Evolutionary conservation across 2,888 invertebrate genomes (phyloP).

Genomic region (Leucoma salicis): DNA sequence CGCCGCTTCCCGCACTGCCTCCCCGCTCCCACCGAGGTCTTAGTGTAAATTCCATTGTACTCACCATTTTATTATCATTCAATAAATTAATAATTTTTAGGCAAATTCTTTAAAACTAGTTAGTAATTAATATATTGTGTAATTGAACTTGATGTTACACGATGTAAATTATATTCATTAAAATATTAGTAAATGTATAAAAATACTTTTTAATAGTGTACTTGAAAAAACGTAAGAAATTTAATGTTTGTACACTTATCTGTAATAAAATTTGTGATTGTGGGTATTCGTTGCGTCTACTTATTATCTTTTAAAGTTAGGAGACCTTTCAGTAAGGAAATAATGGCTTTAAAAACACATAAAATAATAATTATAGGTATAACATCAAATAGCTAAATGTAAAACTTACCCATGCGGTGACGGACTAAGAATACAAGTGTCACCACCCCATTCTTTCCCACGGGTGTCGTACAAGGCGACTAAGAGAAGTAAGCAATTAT

Average conservation of each 20-base stretch:
- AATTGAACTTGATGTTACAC: slow-evolving; percentile 14
- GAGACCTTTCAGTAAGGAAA: too few species aligned
- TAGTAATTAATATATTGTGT: slow-evolving; percentile 23
- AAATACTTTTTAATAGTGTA: slow-evolving; percentile 9
- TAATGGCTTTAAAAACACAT: too few species aligned
- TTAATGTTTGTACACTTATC: slow-evolving; percentile 37
- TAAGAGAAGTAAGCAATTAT: too few species aligned
- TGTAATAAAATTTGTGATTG: slow-evolving; percentile 39
- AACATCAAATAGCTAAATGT: too few species aligned
- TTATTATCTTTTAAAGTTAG: too few species aligned
- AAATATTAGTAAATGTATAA: slow-evolving; percentile 13
- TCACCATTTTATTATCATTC: slow-evolving; percentile 9
- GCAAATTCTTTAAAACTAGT: too few species aligned
- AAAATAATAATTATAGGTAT: too few species aligned
- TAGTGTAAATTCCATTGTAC: slow-evolving; percentile 14
- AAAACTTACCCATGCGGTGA: too few species aligned
- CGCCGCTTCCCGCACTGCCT: slow-evolving; percentile 18
- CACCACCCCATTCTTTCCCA: too few species aligned
- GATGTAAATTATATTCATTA: slow-evolving; percentile 12
- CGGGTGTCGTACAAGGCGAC: too few species aligned
- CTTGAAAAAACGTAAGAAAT: slow-evolving; percentile 20
- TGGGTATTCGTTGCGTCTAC: slow-evolving; percentile 13
- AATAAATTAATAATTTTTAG: slow-evolving; percentile 11
- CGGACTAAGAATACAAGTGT: too few species aligned
- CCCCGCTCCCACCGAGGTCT: slow-evolving; percentile 21